A percentile compares a stretch with the other conserved stretches of the same genome.
Conservation (phyloP, 2,113 vertebrate genomes). For the Parus major region DNA sequence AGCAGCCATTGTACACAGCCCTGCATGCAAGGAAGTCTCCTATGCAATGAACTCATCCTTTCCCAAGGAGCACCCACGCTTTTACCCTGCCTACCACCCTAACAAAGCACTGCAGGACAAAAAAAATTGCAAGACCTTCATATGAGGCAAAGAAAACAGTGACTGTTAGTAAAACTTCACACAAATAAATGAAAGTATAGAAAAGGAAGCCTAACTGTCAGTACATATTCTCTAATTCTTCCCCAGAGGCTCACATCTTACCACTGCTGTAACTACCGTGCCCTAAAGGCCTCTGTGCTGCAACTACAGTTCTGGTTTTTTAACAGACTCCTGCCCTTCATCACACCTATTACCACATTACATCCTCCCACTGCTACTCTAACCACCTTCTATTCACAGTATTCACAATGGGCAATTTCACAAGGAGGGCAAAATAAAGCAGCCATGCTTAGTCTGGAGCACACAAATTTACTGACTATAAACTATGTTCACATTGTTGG, state of each 20-base stretch:
- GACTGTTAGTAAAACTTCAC: not conserved
- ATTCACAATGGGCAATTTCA: not conserved
- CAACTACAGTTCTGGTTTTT: not conserved
- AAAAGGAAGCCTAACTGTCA: not conserved
- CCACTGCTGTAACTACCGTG: not conserved
- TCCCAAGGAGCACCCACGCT: not conserved
- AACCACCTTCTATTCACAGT: not conserved
- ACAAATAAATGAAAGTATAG: not conserved
- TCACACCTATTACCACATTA: not conserved
- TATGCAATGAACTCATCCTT: not conserved
- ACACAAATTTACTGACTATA: not conserved
- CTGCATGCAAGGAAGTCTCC: fast-evolving
- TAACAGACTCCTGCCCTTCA: not conserved
- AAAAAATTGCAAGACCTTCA: not conserved
- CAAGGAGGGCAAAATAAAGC: not conserved
- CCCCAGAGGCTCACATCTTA: not conserved
- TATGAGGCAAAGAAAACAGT: not conserved
- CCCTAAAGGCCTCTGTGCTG: not conserved
- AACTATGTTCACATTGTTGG: not conserved
- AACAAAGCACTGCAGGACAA: not conserved
- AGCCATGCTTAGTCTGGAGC: not conserved
- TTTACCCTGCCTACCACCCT: not conserved
- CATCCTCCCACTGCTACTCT: not conserved
- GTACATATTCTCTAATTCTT: not conserved
- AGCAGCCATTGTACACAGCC: not conserved